Evolutionary conservation across 2,888 invertebrate species (phyloP), one percentile per base, ranked within the genome.

Genomic region (Athripsodes cinereus): DNA sequence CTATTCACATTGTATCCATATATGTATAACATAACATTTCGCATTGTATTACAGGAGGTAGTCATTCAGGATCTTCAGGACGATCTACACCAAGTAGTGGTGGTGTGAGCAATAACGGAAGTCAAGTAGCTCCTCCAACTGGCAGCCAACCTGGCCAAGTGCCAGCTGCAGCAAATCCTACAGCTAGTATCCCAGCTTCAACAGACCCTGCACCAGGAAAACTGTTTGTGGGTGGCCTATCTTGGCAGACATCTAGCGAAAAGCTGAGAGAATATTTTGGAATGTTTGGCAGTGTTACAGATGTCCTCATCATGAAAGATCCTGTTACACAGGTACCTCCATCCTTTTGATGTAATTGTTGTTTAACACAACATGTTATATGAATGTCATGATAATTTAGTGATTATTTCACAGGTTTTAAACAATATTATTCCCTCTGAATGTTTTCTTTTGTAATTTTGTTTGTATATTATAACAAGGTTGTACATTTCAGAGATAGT

Each of bases 291-390:
- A 87, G 88, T 3, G 92, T 94, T 65, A 90, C 92, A 31, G 93
- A 94, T 72, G 93, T 94, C 57, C 84, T 93, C 63, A 93, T 94
- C 69, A 93, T 94, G 93, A 93, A 93, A 79, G 93, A 94, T 74
- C 93, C 93, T 1, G 88, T 92, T 40, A 93, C 93, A 64, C 92
- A 92, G 90, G 93, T 93, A 57, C 22, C 18, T 21, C n/a, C n/a
- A n/a, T n/a, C n/a, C n/a, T n/a, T n/a, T 16, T 18, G 16, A 34
- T 34, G 1, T 26, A 26, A 26, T 26, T 26, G 26, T 26, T 26
- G n/a, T n/a, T n/a, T n/a, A n/a, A n/a, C n/a, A n/a, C n/a, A n/a
- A n/a, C n/a, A n/a, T n/a, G n/a, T n/a, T n/a, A n/a, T n/a, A n/a
- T n/a, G n/a, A n/a, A n/a, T n/a, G n/a, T n/a, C n/a, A n/a, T n/a